Conservation (phyloP, 2,797 vertebrate species). For the Neomorphus geoffroyi region DNA sequence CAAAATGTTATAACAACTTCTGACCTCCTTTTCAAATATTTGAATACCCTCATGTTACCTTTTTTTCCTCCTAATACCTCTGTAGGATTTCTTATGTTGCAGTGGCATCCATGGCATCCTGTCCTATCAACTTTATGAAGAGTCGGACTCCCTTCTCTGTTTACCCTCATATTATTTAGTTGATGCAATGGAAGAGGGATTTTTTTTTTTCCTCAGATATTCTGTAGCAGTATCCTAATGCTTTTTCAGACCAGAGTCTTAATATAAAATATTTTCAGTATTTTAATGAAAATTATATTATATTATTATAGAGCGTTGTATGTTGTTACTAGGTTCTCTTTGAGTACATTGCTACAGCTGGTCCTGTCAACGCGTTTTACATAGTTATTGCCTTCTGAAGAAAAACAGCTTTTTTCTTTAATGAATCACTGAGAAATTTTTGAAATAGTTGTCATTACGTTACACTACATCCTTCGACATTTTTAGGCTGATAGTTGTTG, state of each 20-base stretch:
- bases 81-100: not conserved
- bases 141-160: not conserved
- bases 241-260: not conserved
- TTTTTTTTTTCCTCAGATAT: not conserved
- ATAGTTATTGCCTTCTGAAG: not conserved
- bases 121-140: not conserved
- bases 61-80: not conserved
- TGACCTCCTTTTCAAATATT: not conserved
- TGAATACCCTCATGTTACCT: fast-evolving
- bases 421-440: not conserved
- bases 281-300: not conserved
- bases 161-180: not conserved
- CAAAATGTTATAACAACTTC: not conserved
- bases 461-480: not conserved
- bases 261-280: not conserved
- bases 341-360: not conserved
- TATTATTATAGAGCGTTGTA: not conserved
- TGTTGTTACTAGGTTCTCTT: not conserved
- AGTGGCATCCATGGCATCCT: not conserved
- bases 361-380: not conserved
- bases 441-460: not conserved
- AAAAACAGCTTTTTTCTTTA: not conserved
- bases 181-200: not conserved
- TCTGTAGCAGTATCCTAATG: not conserved
- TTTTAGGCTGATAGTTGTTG: not conserved